phyloP scores from a whole-genome alignment of 1,140 invertebrate genomes.

The Tyrophagus putrescentiae region DNA sequence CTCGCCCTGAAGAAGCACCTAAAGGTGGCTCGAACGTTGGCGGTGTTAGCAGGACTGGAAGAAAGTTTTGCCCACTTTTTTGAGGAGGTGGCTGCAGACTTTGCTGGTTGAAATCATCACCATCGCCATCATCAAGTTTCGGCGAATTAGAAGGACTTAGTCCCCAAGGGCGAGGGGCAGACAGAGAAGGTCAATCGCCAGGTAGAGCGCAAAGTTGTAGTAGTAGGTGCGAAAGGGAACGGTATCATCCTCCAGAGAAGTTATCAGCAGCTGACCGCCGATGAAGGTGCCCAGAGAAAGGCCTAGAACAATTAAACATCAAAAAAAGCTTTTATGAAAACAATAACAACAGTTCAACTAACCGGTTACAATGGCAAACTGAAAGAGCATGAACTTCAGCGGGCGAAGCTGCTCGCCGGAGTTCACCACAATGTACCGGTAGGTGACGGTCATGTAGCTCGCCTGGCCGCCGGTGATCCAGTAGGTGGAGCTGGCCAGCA shows the following conservation, averaged over 20 bases:
- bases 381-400: neutral
- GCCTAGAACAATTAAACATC: too few species aligned
- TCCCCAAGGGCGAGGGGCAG: too few species aligned
- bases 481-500: neutral
- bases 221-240: conserved; percentile 3
- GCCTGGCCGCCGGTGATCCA: neutral
- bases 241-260: neutral
- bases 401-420: neutral
- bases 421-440: conserved; percentile 6
- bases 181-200: neutral
- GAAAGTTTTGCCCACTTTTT: neutral
- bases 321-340: too few species aligned
- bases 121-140: too few species aligned
- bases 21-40: neutral
- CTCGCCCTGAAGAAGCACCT: neutral
- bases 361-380: conserved; percentile 7
- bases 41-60: neutral
- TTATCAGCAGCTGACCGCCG: neutral
- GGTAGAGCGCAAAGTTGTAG: neutral
- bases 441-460: neutral
- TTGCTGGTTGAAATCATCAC: too few species aligned
- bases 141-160: too few species aligned
- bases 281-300: neutral
- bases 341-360: neutral
- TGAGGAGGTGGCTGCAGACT: too few species aligned